Percentiles rank a stretch among this genome's conserved stretches.
phyloP scores from a whole-genome alignment of 2,113 vertebrate species.

The Poeciliopsis occidentalis region DNA sequence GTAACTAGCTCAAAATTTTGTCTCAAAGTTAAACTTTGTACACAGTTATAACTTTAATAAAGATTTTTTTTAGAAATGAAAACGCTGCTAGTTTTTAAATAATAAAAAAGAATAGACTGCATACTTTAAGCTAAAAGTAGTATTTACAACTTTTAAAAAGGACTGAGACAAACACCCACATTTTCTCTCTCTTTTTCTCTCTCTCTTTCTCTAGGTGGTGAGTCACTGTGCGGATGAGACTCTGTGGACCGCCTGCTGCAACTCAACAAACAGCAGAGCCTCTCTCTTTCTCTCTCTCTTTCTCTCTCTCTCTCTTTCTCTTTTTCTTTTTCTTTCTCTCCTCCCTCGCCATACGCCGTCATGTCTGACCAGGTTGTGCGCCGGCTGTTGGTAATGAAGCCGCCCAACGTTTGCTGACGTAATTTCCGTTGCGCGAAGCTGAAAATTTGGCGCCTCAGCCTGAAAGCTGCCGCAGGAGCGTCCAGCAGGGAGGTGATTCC shows the following conservation, averaged over 20 bases:
- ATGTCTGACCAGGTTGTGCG: neutral
- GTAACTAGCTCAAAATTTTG: no score
- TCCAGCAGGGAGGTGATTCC: fast-evolving
- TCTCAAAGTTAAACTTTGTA: neutral
- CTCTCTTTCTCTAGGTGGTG: no score
- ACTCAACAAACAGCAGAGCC: no score
- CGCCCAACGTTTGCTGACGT: constrained; percentile 20
- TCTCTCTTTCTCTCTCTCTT: no score
- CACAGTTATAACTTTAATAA: no score
- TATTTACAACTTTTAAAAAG: no score
- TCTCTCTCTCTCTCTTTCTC: no score
- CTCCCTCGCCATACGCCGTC: neutral
- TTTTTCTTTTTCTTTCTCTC: neutral
- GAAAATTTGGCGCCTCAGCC: constrained; percentile 40
- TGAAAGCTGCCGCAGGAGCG: neutral
- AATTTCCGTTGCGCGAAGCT: constrained; percentile 64
- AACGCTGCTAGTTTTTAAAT: neutral
- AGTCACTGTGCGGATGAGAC: no score
- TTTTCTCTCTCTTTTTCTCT: neutral
- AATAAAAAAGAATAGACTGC: no score
- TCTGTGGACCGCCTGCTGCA: no score
- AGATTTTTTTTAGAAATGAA: neutral
- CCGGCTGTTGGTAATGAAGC: neutral
- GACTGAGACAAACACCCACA: no score
- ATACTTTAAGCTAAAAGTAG: no score